Evolutionary conservation across 2,113 vertebrate genomes (phyloP), one percentile per base, ranked within the genome.

Genomic region (Heptranchias perlo): DNA sequence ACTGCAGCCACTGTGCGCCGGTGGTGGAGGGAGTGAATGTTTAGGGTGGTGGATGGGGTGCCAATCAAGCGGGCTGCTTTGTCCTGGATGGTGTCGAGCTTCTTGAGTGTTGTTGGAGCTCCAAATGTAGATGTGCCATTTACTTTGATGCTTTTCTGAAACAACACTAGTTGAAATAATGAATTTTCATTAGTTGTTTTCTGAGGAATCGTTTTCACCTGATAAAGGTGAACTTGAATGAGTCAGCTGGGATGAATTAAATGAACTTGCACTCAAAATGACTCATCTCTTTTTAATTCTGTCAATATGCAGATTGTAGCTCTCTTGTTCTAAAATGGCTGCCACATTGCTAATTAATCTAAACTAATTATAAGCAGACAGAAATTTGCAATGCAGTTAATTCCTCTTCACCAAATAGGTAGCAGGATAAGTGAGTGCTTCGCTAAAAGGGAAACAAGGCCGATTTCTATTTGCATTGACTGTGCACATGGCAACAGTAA

Each of bases 401-500:
- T 95, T 95, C 44, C 11, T 95, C 52, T 52, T 73, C 28, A 62
- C 35, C 47, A 52, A 95, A 28, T 49, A 52, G 52, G 35, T 69
- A 31, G 7, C 10, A 69, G 64, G 35, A 95, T 62, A 62, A 39
- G n/a, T 35, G 61, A 93, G 58, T 21, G 54, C 58, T 21, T 93
- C 35, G 23, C 89, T 64, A 52, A 73, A 8, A 52, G 8, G 39
- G 21, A 47, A 94, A 28, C n/a, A 44, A 49, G 64, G 47, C 47
- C 35, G 16, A 44, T 94, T 94, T 94, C 94, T 95, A 25, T 95
- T 31, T 73, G 35, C 47, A 18, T 0, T 67, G 16, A 62, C n/a
- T 23, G 65, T 69, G 44, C 31, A 25, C 65, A 73, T 95, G 94
- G 65, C 65, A 95, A 95, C 94, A 52, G 94, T 95, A 95, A 95